phyloP scores from a whole-genome alignment of 2,888 invertebrate species.

The Stenotaenia linearis region DNA sequence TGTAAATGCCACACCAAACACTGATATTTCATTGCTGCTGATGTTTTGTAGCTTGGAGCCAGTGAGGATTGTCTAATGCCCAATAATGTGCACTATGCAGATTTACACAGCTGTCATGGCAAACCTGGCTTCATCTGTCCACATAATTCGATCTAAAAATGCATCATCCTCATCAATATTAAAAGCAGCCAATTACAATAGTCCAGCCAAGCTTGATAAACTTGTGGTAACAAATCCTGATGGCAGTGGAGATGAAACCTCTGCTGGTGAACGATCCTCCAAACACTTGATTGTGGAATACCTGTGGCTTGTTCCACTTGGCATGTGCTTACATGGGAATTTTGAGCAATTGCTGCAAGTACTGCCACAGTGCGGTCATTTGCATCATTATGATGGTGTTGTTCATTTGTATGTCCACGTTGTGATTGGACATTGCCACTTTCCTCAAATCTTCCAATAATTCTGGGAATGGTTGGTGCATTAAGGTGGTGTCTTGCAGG shows the following conservation, averaged over 20 bases:
- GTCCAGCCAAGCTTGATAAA: neutral
- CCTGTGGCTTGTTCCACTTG: neutral
- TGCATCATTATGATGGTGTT: neutral
- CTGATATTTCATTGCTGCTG: neutral
- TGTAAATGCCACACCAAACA: neutral
- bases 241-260: neutral
- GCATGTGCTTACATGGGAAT: neutral
- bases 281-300: neutral
- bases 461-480: neutral
- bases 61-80: neutral
- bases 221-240: neutral
- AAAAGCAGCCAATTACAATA: neutral
- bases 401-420: neutral
- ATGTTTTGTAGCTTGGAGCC: neutral
- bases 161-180: neutral
- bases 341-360: neutral
- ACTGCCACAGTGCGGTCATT: neutral
- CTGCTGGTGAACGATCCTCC: neutral
- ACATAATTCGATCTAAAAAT: neutral
- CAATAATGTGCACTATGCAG: neutral
- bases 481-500: neutral
- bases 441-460: neutral
- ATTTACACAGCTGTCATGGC: neutral
- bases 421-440: neutral
- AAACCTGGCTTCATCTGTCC: conserved; percentile 16